A percentile compares a stretch with the other conserved stretches of the same genome.
Conservation (phyloP, 1,140 invertebrate species). For the Drosophila cardini region DNA sequence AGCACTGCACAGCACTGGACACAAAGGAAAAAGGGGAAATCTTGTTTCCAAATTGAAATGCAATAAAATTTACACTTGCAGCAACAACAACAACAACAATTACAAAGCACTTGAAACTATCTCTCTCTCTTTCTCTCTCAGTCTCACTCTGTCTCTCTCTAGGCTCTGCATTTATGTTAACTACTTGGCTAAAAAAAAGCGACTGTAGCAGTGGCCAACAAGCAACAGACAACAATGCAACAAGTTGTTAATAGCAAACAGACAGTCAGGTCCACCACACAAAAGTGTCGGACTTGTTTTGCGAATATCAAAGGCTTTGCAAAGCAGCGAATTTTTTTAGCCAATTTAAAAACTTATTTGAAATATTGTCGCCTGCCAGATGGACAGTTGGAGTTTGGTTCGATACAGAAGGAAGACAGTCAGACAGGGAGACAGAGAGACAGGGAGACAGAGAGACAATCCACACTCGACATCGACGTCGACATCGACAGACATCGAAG, state of each 20-base stretch:
- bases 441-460: not conserved
- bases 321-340: no score
- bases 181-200: constrained; percentile 21
- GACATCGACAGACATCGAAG: constrained; percentile 51
- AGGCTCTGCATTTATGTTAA: constrained; percentile 50
- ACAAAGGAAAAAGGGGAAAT: constrained; percentile 65
- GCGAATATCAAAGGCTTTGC: not conserved
- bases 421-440: not conserved
- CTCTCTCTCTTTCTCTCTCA: not conserved
- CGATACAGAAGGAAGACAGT: not conserved
- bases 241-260: constrained; percentile 45
- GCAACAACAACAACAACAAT: constrained; percentile 62
- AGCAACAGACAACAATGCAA: constrained; percentile 36
- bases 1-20: constrained; percentile 21
- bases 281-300: constrained; percentile 35
- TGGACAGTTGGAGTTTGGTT: not conserved
- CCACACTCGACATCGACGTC: constrained; percentile 19
- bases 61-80: constrained; percentile 76
- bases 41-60: constrained; percentile 77
- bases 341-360: not conserved
- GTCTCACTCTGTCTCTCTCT: constrained; percentile 16
- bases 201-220: constrained; percentile 10
- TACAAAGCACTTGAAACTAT: constrained; percentile 51
- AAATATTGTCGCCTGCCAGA: constrained; percentile 14
- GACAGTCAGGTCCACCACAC: constrained; percentile 44